A percentile compares a stretch with the other conserved stretches of the same genome.
Evolutionary conservation across 2,888 invertebrate species (phyloP).

Genomic region (Cyclophora punctaria): DNA sequence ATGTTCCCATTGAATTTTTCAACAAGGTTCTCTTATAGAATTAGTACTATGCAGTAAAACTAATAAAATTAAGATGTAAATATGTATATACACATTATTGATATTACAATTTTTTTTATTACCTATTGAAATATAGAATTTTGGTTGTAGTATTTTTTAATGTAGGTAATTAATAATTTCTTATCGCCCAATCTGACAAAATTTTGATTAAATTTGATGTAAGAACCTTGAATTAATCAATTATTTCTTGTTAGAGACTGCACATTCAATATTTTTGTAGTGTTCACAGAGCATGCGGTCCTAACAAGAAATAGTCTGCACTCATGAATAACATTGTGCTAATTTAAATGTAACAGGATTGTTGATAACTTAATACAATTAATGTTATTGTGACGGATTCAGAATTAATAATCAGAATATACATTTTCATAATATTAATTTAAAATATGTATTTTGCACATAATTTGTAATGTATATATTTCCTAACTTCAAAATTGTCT

Average conservation of each 20-base stretch:
- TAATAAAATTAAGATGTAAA: slow-evolving; percentile 64
- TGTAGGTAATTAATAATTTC: slow-evolving; percentile 1
- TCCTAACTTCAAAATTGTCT: slow-evolving; percentile 8
- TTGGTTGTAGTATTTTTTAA: slow-evolving; percentile 36
- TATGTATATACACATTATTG: slow-evolving; percentile 69
- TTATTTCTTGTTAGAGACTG: slow-evolving; percentile 31
- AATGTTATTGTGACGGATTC: slow-evolving; percentile 1
- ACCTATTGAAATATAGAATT: slow-evolving; percentile 47
- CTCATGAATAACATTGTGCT: slow-evolving; percentile 10
- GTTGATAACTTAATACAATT: slow-evolving; percentile 14
- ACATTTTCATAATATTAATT: not conserved
- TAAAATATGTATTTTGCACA: not conserved
- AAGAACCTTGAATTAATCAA: slow-evolving; percentile 13
- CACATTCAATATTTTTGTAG: slow-evolving; percentile 18
- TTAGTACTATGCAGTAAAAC: slow-evolving; percentile 37
- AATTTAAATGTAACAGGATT: slow-evolving; percentile 15
- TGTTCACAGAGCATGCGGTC: slow-evolving; percentile 26
- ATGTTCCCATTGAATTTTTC: slow-evolving; percentile 32
- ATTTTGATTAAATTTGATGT: slow-evolving; percentile 8
- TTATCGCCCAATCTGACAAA: slow-evolving; percentile 7
- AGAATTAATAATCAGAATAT: not conserved
- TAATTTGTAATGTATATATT: slow-evolving; percentile 9
- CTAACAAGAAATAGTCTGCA: slow-evolving; percentile 28
- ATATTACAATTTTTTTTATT: slow-evolving; percentile 49
- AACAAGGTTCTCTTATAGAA: slow-evolving; percentile 44